Conservation (phyloP, 2,797 vertebrate genomes). For the Eutrigla gurnardus region DNA sequence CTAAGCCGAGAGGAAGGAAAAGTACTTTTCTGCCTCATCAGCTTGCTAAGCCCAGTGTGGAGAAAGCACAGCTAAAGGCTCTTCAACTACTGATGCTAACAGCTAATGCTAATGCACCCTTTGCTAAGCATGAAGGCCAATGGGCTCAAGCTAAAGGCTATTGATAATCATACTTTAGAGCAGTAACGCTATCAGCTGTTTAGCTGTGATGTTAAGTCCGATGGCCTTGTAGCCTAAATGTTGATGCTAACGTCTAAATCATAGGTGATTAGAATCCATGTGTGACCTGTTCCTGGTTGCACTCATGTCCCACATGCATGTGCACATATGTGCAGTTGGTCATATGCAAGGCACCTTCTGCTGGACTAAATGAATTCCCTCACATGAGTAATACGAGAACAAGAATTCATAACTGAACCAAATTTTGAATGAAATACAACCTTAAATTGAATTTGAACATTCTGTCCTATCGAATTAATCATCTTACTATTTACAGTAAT, state of each 20-base stretch:
- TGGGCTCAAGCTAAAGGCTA: constrained; percentile 71
- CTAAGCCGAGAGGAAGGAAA: constrained; percentile 80
- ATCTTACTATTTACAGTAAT: background rate
- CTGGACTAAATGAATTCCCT: background rate
- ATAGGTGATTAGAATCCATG: constrained; percentile 19
- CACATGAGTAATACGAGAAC: background rate
- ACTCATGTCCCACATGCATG: background rate
- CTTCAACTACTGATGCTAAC: constrained; percentile 72
- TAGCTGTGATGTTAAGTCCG: constrained; percentile 37
- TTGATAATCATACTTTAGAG: constrained; percentile 69
- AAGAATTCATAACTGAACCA: background rate
- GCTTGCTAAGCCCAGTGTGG: constrained; percentile 78
- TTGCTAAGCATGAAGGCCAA: constrained; percentile 75
- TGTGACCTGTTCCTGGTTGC: constrained; percentile 1
- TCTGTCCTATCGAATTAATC: background rate
- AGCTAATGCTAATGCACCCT: constrained; percentile 77
- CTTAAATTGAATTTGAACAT: background rate
- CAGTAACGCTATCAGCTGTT: constrained; percentile 46
- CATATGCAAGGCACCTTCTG: background rate
- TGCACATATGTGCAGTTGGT: background rate
- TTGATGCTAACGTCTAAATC: constrained; percentile 45
- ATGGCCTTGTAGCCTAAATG: constrained; percentile 48
- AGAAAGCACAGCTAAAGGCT: constrained; percentile 77
- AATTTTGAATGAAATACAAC: background rate
- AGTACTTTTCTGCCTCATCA: constrained; percentile 87